Evolutionary conservation across 2,888 invertebrate species (phyloP).

Genomic region (Tenodera sinensis): DNA sequence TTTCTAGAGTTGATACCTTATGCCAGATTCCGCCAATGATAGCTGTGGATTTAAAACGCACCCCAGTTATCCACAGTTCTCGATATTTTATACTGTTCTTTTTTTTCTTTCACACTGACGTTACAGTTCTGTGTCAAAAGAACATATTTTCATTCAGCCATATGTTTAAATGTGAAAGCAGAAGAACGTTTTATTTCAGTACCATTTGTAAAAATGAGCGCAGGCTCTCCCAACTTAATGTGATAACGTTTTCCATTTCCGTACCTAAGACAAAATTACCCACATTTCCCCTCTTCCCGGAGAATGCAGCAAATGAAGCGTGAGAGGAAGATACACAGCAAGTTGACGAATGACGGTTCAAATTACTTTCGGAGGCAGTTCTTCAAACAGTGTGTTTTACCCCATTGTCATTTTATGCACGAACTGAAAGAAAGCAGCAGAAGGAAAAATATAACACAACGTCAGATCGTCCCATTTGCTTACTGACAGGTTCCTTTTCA

Average conservation of each 20-base stretch:
- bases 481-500: neutral
- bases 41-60: no score
- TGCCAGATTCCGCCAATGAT: no score
- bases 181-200: neutral
- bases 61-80: no score
- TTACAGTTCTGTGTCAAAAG: no score
- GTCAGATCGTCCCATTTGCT: neutral
- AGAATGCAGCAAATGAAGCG: neutral
- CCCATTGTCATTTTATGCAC: neutral
- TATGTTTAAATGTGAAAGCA: neutral
- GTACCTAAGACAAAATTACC: neutral
- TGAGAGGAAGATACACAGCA: neutral
- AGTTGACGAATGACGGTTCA: neutral
- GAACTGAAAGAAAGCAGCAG: neutral
- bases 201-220: neutral
- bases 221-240: neutral
- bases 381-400: neutral
- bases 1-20: no score
- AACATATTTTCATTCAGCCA: neutral
- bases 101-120: no score
- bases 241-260: neutral
- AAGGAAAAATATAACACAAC: neutral
- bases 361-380: neutral
- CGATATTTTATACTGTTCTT: no score
- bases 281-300: neutral